A percentile compares a stretch with the other conserved stretches of the same genome.
Conservation (phyloP, 2,888 invertebrate species). For the Epinotia nisella region DNA sequence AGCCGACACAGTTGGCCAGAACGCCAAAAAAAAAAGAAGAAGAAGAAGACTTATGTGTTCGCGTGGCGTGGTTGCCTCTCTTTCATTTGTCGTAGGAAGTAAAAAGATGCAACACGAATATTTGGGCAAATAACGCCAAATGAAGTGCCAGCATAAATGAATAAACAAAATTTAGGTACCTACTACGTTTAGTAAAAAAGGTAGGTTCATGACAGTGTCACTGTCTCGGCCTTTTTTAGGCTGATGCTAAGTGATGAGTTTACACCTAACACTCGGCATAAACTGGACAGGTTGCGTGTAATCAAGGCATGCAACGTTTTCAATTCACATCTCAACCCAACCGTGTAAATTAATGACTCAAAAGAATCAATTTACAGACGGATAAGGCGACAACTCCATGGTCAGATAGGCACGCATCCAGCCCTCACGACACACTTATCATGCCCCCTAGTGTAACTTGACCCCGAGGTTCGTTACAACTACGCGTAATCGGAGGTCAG, state of each 20-base stretch:
- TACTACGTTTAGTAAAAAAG: not conserved
- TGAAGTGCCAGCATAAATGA: not conserved
- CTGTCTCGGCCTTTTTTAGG: not conserved
- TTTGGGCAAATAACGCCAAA: too few species aligned
- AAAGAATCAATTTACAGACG: slow-evolving; percentile 10
- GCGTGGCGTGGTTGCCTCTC: too few species aligned
- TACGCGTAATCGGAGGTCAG: not conserved
- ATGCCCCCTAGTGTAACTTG: not conserved
- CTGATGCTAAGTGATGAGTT: not conserved
- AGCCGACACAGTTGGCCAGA: too few species aligned
- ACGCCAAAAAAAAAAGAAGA: too few species aligned
- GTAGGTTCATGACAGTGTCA: not conserved
- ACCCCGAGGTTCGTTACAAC: not conserved
- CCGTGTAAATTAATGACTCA: slow-evolving; percentile 19
- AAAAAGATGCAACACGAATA: too few species aligned
- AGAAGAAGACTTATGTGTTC: too few species aligned
- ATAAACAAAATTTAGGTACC: not conserved
- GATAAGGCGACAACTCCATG: slow-evolving; percentile 46
- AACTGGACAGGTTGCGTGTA: not conserved
- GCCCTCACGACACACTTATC: not conserved
- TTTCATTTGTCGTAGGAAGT: too few species aligned
- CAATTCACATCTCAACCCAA: slow-evolving; percentile 5
- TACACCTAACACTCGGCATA: not conserved
- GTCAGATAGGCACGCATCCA: slow-evolving; percentile 48
- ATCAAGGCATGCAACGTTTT: not conserved